Percentiles rank a stretch among this genome's conserved stretches.
These are phyloP conservation scores for Drosophila fungiperda DNA, from an alignment of 2,888 invertebrate genomes.

Conservation along the genomic window DNA sequence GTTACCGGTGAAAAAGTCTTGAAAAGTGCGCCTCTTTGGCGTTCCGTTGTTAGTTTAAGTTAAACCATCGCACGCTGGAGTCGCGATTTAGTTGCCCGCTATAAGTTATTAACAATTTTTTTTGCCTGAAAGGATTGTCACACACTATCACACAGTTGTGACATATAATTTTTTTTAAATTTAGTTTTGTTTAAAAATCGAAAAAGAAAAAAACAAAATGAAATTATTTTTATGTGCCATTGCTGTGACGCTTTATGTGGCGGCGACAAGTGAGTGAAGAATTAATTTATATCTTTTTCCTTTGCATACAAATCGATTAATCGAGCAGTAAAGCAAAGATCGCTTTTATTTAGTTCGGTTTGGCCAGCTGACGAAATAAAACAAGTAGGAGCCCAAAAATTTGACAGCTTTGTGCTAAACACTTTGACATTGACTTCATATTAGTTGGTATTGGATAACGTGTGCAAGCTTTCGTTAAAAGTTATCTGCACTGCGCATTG, in stretches of 20 bases:
- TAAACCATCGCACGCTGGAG: conserved; percentile 83
- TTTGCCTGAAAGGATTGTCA: conserved; percentile 34
- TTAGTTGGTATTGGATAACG: conserved; percentile 7
- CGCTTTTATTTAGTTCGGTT: conserved; percentile 5
- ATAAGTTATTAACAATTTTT: conserved; percentile 13
- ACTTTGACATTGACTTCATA: conserved; percentile 62
- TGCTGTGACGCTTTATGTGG: conserved; percentile 82
- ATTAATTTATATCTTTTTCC: conserved; percentile 5
- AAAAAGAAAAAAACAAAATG: conserved; percentile 73
- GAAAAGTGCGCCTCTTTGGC: conserved; percentile 84
- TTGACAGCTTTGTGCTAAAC: conserved; percentile 61
- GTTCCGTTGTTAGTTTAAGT: conserved; percentile 84
- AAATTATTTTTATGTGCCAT: conserved; percentile 84
- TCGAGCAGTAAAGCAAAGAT: neutral
- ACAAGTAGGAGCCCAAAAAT: neutral
- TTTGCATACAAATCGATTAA: conserved; percentile 12
- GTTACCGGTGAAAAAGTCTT: conserved; percentile 83
- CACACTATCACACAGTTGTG: conserved; percentile 3
- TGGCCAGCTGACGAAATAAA: conserved; percentile 2
- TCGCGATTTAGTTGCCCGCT: conserved; percentile 60
- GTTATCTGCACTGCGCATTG: neutral
- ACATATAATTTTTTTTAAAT: conserved; percentile 26
- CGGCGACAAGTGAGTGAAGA: conserved; percentile 84
- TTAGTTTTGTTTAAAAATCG: conserved; percentile 46
- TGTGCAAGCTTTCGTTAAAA: conserved; percentile 6